Evolutionary conservation across 2,888 invertebrate genomes (phyloP), one percentile per base, ranked within the genome.

Genomic region (Agriopis marginaria): DNA sequence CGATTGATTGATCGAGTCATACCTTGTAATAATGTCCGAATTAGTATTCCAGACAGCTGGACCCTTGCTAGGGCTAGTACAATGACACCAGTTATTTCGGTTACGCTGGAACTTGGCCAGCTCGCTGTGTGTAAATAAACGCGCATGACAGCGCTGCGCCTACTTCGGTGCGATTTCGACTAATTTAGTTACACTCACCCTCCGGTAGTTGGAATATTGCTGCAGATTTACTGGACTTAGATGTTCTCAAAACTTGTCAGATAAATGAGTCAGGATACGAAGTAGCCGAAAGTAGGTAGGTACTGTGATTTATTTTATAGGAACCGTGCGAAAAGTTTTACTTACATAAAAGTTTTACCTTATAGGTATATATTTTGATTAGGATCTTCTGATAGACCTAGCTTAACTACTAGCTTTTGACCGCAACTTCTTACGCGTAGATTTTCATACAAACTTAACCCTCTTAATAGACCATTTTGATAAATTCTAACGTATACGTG

Each of bases 61-160:
- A 75, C 74, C 79, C 82, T 79, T 80, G 80, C 84, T 82, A 81
- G 82, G 81, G 82, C 86, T 90, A 89, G 93, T 93, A 92, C 93
- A 93, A 93, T 92, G 93, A 94, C 93, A 90, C 91, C 91, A 83
- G 90, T 91, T 93, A 93, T 94, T 94, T 93, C 88, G 84, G 93
- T 91, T 85, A 80, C 79, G 81, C 89, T 93, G 93, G 93, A 93
- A 85, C 81, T 78, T 76, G 80, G 93, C 93, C 93, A 94, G 88
- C 85, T 79, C 84, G 83, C 85, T 82, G 86, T 83, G 86, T 86
- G 88, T 91, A 92, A 92, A 93, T 92, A 92, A 92, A 92, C 89
- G 84, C 82, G 83, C 82, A 88, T 83, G 87, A 91, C 89, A 86
- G 83, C 83, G 83, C 85, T 82, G 82, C 68, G 58, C 84, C 85